phyloP scores from a whole-genome alignment of 2,113 vertebrate species.

The Micronisus gabar region DNA sequence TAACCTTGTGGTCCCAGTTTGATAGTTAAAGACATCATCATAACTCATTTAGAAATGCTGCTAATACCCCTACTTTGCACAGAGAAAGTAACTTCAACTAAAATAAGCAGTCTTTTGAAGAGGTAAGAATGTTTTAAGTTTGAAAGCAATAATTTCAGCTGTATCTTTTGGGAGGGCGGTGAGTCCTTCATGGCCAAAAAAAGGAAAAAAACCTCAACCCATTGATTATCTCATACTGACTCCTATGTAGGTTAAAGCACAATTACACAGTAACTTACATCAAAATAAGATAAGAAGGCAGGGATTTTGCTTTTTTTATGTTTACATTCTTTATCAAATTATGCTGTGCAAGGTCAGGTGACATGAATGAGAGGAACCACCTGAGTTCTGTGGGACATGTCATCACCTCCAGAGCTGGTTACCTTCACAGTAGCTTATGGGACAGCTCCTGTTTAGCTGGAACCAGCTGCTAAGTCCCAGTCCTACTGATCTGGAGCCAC shows the following conservation, averaged over 20 bases:
- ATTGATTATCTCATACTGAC: background rate
- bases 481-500: background rate
- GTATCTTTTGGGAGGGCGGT: background rate
- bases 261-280: background rate
- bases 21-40: background rate
- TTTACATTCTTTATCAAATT: background rate
- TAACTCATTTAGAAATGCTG: background rate
- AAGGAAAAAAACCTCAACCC: rapidly evolving
- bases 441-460: background rate
- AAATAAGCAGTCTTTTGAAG: background rate
- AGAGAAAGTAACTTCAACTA: background rate
- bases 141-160: background rate
- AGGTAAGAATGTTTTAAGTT: background rate
- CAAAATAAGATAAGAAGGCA: background rate
- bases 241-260: background rate
- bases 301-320: background rate
- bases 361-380: background rate
- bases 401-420: background rate
- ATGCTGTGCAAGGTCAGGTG: background rate
- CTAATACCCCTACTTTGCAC: background rate
- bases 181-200: background rate
- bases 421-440: background rate
- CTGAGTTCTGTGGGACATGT: background rate
- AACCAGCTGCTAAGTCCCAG: background rate
- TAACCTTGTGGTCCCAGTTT: background rate